Evolutionary conservation across 2,888 invertebrate genomes (phyloP), one percentile per base, ranked within the genome.

Genomic region (Drosophila longiperda): DNA sequence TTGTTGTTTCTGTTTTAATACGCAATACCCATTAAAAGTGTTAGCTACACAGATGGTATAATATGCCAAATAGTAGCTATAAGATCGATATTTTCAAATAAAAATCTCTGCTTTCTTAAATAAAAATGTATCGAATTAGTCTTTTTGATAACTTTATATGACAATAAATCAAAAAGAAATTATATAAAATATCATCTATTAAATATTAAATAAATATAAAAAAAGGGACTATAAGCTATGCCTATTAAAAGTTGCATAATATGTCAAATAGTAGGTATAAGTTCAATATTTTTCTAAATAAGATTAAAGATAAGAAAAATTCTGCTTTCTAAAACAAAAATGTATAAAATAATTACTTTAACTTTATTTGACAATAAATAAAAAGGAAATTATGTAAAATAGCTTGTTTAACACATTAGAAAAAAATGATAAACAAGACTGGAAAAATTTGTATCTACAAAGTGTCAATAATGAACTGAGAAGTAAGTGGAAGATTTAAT

Each of bases 1-100:
- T 57, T 62, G 64, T 55, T 66, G 58, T n/a, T 55, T 40, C 29
- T 73, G 60, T 60, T 38, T 45, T 26, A 11, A 33, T 34, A 7
- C 12, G 33, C 26, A 11, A 15, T 23, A 48, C 55, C 38, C 48
- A 36, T 48, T 33, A 49, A 45, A 45, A 9, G 8, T 3, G 20
- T 23, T 5, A 20, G 2, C 20, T 23, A 20, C 29, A 17, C 15
- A 8, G 17, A 20, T 7, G 32, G 26, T 12, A 38, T 32, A 23
- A 23, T 8, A 8, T 23, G 7, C 23, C 15, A 15, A 23, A 2
- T 23, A 45, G 23, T 8, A 23, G 1, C 4, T 15, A 23, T 8
- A 23, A 8, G 23, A 23, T 23, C 0, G 8, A 45, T 45, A 26
- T 26, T 26, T 26, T 26, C 26, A 26, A 26, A 26, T 26, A 26